phyloP scores from a whole-genome alignment of 2,888 invertebrate species.

The Actias luna region DNA sequence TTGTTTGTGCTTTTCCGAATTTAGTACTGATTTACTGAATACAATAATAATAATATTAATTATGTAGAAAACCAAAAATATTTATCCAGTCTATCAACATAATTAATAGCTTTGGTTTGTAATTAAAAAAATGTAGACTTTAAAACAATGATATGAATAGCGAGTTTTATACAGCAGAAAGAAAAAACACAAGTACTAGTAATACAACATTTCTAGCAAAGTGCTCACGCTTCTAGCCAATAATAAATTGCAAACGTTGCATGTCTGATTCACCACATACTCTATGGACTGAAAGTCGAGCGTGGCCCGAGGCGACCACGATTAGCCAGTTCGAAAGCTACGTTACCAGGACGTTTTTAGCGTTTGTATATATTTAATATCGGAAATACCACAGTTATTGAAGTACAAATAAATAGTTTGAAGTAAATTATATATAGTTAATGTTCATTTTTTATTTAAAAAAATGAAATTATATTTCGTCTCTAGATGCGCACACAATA shows the following conservation, averaged over 20 bases:
- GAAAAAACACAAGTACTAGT: not conserved
- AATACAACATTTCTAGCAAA: slow-evolving; percentile 8
- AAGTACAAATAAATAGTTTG: not conserved
- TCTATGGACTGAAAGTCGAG: slow-evolving; percentile 53
- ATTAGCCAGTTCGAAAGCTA: slow-evolving; percentile 53
- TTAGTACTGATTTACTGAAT: too few relatives aligned
- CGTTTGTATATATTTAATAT: slow-evolving; percentile 8
- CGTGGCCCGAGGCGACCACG: slow-evolving; percentile 62
- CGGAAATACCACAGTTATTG: slow-evolving; percentile 1
- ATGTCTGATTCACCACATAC: slow-evolving; percentile 48
- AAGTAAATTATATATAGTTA: not conserved
- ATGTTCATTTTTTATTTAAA: not conserved
- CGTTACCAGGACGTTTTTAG: slow-evolving; percentile 21
- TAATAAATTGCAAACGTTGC: slow-evolving; percentile 27
- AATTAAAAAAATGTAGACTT: too few relatives aligned
- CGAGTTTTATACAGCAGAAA: not conserved
- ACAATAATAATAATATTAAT: too few relatives aligned
- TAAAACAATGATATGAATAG: too few relatives aligned
- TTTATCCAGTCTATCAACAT: too few relatives aligned
- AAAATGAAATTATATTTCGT: too few relatives aligned
- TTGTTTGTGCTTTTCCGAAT: too few relatives aligned
- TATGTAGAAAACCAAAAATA: too few relatives aligned
- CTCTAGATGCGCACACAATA: too few relatives aligned
- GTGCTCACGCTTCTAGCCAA: slow-evolving; percentile 12
- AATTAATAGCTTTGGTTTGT: too few relatives aligned